Percentiles rank a stretch among this genome's conserved stretches.
Conservation (phyloP, 2,113 vertebrate species). For the Dasyprocta punctata region DNA sequence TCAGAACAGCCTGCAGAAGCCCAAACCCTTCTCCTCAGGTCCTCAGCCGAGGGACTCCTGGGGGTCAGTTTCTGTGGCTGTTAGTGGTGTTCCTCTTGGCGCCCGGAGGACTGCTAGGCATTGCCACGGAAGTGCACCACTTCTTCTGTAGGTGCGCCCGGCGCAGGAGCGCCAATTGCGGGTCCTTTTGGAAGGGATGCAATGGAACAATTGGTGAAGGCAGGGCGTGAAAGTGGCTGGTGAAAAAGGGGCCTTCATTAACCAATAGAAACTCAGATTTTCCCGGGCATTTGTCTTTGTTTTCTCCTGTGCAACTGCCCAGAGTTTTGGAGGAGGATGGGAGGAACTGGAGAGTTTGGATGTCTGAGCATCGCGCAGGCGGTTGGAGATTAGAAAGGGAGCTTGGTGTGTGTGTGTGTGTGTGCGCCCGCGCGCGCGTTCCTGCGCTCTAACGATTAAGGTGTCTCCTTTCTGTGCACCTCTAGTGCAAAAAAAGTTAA, state of each 20-base stretch:
- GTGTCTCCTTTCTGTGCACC: neutral
- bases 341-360: neutral
- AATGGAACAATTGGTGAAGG: rapidly evolving
- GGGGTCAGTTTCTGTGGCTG: neutral
- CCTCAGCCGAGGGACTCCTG: neutral
- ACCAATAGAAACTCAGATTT: neutral
- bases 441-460: neutral
- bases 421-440: neutral
- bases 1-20: neutral
- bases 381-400: neutral
- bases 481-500: neutral
- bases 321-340: neutral
- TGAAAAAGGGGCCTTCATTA: neutral
- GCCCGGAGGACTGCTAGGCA: neutral
- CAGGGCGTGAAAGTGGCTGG: rapidly evolving
- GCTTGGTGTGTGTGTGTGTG: neutral
- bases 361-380: neutral
- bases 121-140: rapidly evolving
- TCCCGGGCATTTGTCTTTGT: neutral
- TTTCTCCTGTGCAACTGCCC: neutral
- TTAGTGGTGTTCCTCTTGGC: neutral
- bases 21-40: too few relatives aligned
- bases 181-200: neutral
- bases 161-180: rapidly evolving
- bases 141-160: neutral